phyloP scores from a whole-genome alignment of 2,113 vertebrate genomes.

The Centrocercus urophasianus region DNA sequence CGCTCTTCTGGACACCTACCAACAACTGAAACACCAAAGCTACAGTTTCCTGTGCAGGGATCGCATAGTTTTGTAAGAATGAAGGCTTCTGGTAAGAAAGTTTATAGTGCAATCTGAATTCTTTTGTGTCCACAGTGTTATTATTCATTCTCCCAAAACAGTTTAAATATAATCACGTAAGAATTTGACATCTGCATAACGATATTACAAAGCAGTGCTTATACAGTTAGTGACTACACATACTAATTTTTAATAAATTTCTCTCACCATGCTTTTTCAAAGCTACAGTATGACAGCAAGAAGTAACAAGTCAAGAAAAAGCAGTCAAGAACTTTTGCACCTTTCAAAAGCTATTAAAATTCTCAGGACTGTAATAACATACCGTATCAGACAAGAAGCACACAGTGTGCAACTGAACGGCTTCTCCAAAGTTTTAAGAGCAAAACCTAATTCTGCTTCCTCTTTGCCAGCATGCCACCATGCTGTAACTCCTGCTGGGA shows the following conservation, averaged over 20 bases:
- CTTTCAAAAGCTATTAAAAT: neutral
- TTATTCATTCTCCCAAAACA: slow-evolving; percentile 36
- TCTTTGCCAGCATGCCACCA: neutral
- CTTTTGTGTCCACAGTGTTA: slow-evolving; percentile 61
- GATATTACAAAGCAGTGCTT: slow-evolving; percentile 7
- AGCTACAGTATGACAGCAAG: neutral
- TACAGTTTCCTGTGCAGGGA: neutral
- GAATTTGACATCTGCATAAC: neutral
- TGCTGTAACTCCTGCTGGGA: neutral
- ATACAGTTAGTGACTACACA: neutral
- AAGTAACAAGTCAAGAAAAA: neutral
- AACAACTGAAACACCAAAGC: neutral
- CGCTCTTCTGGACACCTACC: neutral
- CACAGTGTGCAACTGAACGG: neutral
- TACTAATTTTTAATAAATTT: neutral
- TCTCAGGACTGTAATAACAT: neutral
- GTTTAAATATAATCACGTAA: neutral
- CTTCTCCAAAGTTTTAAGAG: neutral
- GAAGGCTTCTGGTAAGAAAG: slow-evolving; percentile 57
- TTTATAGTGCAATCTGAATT: slow-evolving; percentile 58
- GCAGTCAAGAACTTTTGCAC: neutral
- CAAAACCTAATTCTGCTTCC: neutral
- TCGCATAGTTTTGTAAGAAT: slow-evolving; percentile 14
- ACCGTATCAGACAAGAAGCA: neutral
- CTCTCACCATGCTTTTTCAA: neutral